These are phyloP conservation scores for Chloebia gouldiae DNA, from an alignment of 2,113 vertebrate species.

Conservation along the genomic window DNA sequence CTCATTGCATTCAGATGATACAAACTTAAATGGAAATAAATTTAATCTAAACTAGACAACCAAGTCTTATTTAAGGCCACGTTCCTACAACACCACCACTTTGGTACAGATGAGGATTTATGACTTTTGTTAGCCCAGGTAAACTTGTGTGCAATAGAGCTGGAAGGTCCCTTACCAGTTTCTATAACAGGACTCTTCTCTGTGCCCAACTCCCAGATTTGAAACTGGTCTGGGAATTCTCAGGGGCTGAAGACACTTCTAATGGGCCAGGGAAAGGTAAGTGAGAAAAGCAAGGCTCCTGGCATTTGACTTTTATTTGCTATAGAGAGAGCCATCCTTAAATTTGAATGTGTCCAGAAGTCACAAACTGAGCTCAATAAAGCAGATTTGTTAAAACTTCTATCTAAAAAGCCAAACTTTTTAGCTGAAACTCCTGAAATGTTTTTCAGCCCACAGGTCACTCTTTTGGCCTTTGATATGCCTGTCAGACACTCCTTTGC, in stretches of 20 bases:
- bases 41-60: neutral
- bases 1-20: neutral
- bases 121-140: neutral
- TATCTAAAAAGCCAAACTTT: neutral
- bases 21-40: neutral
- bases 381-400: neutral
- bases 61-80: neutral
- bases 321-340: neutral
- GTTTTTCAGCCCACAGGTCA: neutral
- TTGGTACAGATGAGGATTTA: neutral
- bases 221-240: neutral
- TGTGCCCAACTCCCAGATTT: neutral
- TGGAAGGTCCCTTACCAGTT: neutral
- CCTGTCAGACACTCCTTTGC: neutral
- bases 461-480: neutral
- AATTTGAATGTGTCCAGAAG: neutral
- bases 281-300: neutral
- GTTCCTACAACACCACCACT: neutral
- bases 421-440: neutral
- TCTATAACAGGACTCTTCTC: neutral
- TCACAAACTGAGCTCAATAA: neutral
- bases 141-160: neutral
- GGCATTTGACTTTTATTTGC: neutral
- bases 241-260: neutral
- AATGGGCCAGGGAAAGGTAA: neutral